Evolutionary conservation across 1,140 invertebrate species (phyloP), one percentile per base, ranked within the genome.

Genomic region (Grapholita molesta): DNA sequence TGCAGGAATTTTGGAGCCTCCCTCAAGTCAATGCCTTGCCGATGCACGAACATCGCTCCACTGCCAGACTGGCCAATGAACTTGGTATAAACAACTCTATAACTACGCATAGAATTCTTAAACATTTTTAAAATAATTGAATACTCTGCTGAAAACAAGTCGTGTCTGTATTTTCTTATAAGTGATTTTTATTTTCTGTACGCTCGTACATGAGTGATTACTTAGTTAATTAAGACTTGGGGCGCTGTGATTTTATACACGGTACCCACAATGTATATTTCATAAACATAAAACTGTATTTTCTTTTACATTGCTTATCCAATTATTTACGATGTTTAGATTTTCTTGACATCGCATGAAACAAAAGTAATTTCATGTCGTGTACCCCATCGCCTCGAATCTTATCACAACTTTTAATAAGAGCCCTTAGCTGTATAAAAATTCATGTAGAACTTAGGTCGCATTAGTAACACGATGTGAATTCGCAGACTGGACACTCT

Each of bases 331-430:
- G 42, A 67, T 68, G 12, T 61, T 61, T 69, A 70, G 57, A 73
- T 72, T 70, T 73, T 73, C 72, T 75, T 70, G 48, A 69, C 67
- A 73, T 64, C 70, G 69, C 73, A 75, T 69, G 71, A 72, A 73
- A 70, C 71, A 18, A 48, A 76, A 69, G 67, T 69, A 57, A 70
- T 69, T 71, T 53, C 61, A 66, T 80, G 71, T 74, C 82, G 78
- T 82, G 79, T 76, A 76, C 66, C 68, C 69, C 73, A 79, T 82
- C 79, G 74, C 65, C n/a, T 70, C 64, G 28, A 74, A 79, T 79
- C 78, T 84, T 82, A 84, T 82, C 80, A 75, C 64, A 73, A 84
- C 64, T 81, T 81, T 78, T 79, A 83, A 81, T 83, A 81, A 79
- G 73, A 68, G 66, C 55, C 73, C 69, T 73, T 64, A 79, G 66